Evolutionary conservation across 2,797 vertebrate species (phyloP).

Genomic region (Myotis vivesi): DNA sequence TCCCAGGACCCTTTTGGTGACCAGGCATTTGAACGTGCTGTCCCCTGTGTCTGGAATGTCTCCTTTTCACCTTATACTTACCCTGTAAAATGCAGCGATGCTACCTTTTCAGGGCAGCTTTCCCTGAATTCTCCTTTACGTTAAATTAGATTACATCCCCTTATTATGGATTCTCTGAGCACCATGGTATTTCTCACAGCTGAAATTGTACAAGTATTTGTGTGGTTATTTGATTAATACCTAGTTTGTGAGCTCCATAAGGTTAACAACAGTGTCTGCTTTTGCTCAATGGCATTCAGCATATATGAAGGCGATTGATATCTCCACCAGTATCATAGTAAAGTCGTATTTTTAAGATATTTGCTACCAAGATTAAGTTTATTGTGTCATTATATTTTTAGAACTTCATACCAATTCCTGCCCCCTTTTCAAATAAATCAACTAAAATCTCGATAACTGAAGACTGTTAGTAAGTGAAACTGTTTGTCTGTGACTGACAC

Average conservation of each 20-base stretch:
- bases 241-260: constrained; percentile 39
- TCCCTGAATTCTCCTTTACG: constrained; percentile 33
- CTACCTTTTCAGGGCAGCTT: not conserved
- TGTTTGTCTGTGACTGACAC: not conserved
- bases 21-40: not conserved
- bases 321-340: not conserved
- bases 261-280: constrained; percentile 4
- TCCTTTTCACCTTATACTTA: not conserved
- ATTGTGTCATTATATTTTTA: constrained; percentile 45
- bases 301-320: constrained; percentile 12
- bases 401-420: not conserved
- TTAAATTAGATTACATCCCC: constrained; percentile 42
- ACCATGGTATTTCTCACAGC: constrained; percentile 4
- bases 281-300: constrained; percentile 6
- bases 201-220: constrained; percentile 51
- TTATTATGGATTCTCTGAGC: constrained; percentile 25
- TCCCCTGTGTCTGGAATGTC: not conserved
- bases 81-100: constrained; percentile 1
- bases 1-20: not conserved
- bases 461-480: not conserved
- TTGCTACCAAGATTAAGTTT: constrained; percentile 39
- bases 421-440: constrained; percentile 25
- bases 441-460: not conserved
- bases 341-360: constrained; percentile 43
- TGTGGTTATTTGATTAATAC: constrained; percentile 56